These are phyloP conservation scores for Nycticebus coucang DNA, from an alignment of 2,113 vertebrate genomes.

Conservation along the genomic window DNA sequence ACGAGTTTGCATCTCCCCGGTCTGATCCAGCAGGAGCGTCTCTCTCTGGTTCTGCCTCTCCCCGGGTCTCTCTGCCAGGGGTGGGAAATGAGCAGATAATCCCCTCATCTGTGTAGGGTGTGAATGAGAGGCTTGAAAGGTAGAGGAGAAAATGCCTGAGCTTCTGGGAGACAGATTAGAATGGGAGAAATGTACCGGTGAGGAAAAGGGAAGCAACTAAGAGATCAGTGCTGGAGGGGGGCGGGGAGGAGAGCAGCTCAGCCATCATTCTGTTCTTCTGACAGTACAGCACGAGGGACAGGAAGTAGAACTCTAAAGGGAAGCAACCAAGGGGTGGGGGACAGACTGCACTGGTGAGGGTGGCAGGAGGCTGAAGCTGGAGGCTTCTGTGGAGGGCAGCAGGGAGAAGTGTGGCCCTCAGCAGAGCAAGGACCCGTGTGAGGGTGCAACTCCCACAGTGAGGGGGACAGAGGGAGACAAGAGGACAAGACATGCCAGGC, in stretches of 20 bases:
- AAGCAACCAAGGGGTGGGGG: not conserved
- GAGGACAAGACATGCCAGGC: not conserved
- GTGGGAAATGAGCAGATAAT: not conserved
- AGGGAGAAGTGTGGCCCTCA: not conserved
- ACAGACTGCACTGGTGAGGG: not conserved
- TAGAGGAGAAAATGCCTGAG: not conserved
- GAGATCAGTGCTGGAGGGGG: not conserved
- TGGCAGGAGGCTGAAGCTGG: not conserved
- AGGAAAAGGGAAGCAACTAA: not conserved
- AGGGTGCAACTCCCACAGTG: not conserved
- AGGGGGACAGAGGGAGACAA: not conserved
- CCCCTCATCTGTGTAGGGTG: not conserved
- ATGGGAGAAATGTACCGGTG: not conserved
- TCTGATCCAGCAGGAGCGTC: not conserved
- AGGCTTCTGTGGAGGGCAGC: not conserved
- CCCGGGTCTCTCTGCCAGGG: not conserved
- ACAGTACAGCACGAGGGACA: not conserved
- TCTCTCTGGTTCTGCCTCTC: not conserved
- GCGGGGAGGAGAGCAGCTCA: not conserved
- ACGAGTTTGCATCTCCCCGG: not conserved
- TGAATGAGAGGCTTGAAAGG: not conserved
- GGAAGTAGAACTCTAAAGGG: conserved; percentile 9
- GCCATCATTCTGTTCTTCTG: not conserved
- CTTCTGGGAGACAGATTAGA: not conserved
- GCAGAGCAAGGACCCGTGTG: not conserved